Evolutionary conservation across 2,888 invertebrate genomes (phyloP), one percentile per base, ranked within the genome.

Genomic region (Leucozona laternaria): DNA sequence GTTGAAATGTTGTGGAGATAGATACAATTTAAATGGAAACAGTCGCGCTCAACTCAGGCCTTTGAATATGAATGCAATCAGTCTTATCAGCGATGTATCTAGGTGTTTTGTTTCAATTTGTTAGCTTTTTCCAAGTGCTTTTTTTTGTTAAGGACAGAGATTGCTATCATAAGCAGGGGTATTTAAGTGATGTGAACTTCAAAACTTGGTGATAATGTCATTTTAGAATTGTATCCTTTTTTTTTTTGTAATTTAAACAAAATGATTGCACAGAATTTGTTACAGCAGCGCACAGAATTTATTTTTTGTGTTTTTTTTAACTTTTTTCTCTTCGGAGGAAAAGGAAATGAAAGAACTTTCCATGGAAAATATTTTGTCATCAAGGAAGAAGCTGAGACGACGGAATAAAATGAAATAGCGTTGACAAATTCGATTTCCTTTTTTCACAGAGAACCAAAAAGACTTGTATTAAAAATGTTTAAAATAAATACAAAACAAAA

Each of bases 401-500:
- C 31, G 37, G 37, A 37, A 64, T 55, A 28, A 58, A 64, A 72
- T 40, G 53, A 77, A 76, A 71, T 57, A 62, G 43, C 68, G 58
- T 72, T 81, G 85, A 85, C 81, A 85, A 80, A 85, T 85, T 85
- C 73, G 72, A 85, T 85, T 85, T 78, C 81, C 81, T 79, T 25
- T 58, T 72, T 31, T n/a, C n/a, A n/a, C 10, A 11, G 15, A 15
- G 6, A 6, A n/a, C 17, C 50, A 28, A 53, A 53, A 28, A 25
- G n/a, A 64, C 43, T 62, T 20, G 22, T 4, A 22, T 15, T n/a
- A 34, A 62, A 34, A 71, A 66, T 58, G 37, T 57, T 31, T 6
- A 31, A 31, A 55, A 48, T 4, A 57, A 31, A 45, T 37, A 11
- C 11, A 62, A 31, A 40, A 40, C 13, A 57, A 34, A 43, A 37